phyloP scores from a whole-genome alignment of 2,888 invertebrate genomes.

The Eupithecia pulchellata region DNA sequence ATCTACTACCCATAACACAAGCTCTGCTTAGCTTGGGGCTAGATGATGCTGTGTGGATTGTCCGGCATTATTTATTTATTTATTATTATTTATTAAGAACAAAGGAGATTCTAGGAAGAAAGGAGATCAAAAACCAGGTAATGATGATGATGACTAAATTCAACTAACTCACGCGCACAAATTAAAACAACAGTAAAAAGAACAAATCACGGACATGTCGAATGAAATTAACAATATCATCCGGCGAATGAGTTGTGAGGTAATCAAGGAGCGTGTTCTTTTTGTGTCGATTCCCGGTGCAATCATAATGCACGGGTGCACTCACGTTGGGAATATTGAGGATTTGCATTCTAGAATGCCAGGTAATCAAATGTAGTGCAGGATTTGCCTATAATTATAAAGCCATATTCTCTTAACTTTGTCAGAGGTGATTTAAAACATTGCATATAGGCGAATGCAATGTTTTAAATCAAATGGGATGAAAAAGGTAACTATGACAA shows the following conservation, averaged over 20 bases:
- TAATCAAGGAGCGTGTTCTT: conserved; percentile 71
- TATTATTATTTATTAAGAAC: too few relatives aligned
- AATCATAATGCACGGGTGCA: conserved; percentile 66
- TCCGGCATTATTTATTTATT: too few relatives aligned
- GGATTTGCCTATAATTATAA: background rate
- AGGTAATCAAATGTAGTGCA: background rate
- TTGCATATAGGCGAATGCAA: too few relatives aligned
- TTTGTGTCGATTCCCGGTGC: conserved; percentile 68
- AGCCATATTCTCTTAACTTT: too few relatives aligned
- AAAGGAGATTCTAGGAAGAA: background rate
- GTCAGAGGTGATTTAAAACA: too few relatives aligned
- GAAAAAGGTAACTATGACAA: background rate
- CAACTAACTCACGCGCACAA: background rate
- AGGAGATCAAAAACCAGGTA: background rate
- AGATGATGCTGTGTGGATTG: too few relatives aligned
- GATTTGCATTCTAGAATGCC: background rate
- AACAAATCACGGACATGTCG: conserved; percentile 60
- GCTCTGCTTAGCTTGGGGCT: too few relatives aligned
- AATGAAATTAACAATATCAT: conserved; percentile 69
- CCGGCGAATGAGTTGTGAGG: conserved; percentile 61
- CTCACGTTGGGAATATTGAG: conserved; percentile 34
- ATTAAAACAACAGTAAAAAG: conserved; percentile 34
- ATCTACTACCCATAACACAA: too few relatives aligned
- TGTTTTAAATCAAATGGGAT: background rate
- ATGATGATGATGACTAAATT: background rate